These are phyloP conservation scores for Henricia sp. DNA, from an alignment of 53 echinoderm and acorn worm species.

Conservation along the genomic window DNA sequence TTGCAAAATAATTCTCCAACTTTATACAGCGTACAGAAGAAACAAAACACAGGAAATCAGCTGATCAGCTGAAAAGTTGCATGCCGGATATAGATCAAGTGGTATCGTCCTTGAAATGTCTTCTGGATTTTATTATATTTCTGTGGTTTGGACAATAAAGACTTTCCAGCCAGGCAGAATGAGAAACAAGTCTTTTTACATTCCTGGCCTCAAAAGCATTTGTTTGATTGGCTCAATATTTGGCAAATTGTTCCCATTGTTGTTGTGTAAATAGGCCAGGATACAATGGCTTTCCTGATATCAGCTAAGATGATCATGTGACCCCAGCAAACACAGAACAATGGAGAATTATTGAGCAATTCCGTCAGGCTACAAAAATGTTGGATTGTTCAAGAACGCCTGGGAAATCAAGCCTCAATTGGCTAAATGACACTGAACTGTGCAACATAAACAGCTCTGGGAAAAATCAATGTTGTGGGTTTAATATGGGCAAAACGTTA, in stretches of 20 bases:
- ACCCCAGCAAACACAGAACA: not conserved
- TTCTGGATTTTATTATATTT: not conserved
- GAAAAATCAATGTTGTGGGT: too few species aligned
- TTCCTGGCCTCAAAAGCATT: not conserved
- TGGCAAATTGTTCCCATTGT: slow-evolving; percentile 29
- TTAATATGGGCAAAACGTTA: too few species aligned
- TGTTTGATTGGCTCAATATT: slow-evolving; percentile 1
- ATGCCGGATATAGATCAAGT: too few species aligned
- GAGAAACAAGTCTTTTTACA: not conserved
- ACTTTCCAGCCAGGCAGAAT: not conserved
- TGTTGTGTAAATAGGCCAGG: slow-evolving; percentile 23
- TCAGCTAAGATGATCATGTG: not conserved
- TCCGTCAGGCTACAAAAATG: not conserved
- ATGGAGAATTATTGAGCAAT: not conserved
- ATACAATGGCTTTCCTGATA: not conserved
- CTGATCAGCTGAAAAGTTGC: too few species aligned
- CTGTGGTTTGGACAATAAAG: not conserved
- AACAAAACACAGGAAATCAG: too few species aligned
- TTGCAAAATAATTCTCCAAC: too few species aligned
- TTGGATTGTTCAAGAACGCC: not conserved
- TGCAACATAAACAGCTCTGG: too few species aligned
- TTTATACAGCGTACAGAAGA: too few species aligned
- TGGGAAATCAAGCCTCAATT: not conserved
- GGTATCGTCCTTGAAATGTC: not conserved
- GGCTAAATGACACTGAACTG: too few species aligned